Percentiles rank a stretch among this genome's conserved stretches.
phyloP scores from a whole-genome alignment of 2,113 vertebrate genomes.

The Siniperca chuatsi region DNA sequence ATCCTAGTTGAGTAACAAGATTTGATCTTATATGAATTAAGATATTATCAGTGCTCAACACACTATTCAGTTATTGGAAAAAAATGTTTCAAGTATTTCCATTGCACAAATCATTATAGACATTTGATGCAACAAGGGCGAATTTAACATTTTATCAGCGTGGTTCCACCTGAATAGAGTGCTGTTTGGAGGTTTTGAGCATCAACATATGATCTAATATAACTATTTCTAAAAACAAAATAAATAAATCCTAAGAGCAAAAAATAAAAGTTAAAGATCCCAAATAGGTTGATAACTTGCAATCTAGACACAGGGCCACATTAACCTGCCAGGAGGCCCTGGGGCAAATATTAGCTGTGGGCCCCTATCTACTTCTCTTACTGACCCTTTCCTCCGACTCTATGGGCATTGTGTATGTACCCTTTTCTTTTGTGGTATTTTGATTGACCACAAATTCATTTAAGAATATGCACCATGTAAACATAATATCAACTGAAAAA shows the following conservation, averaged over 20 bases:
- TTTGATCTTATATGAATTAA: conserved; percentile 11
- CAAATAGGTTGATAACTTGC: background rate
- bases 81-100: background rate
- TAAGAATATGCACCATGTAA: background rate
- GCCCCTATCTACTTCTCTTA: no score
- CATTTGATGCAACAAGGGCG: background rate
- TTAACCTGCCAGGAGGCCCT: background rate
- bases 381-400: background rate
- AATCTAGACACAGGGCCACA: background rate
- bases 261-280: background rate
- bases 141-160: background rate
- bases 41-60: conserved; percentile 15
- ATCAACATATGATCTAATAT: no score
- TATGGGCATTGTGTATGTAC: background rate
- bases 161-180: background rate
- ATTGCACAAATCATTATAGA: conserved; percentile 4
- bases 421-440: background rate
- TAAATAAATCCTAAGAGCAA: background rate
- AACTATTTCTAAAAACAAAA: background rate
- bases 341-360: background rate
- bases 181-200: background rate
- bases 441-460: background rate
- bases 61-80: background rate
- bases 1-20: conserved; percentile 17
- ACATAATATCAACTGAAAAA: background rate